phyloP scores from a whole-genome alignment of 2,113 vertebrate species.

The Gnathonemus longibarbis region DNA sequence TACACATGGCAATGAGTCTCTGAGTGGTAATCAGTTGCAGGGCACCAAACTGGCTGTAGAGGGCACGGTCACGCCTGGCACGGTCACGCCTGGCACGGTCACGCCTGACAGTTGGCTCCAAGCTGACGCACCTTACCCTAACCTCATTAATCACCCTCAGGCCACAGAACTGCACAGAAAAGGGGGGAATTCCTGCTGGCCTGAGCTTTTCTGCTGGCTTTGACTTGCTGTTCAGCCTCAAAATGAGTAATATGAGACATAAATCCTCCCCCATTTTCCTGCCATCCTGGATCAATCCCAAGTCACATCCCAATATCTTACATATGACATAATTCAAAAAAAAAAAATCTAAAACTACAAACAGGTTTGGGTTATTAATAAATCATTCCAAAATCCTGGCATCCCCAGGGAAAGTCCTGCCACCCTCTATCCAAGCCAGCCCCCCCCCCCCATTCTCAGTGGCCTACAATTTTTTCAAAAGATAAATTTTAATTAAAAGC shows the following conservation, averaged over 20 bases:
- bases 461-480: background rate
- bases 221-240: constrained; percentile 1
- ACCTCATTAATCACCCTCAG: background rate
- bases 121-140: background rate
- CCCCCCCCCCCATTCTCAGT: background rate
- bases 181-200: background rate
- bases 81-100: background rate
- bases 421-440: background rate
- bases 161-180: background rate
- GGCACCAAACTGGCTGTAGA: background rate
- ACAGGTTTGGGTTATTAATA: background rate
- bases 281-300: background rate
- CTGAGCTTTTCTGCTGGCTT: background rate
- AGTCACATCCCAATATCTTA: background rate
- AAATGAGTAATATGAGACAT: background rate
- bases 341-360: background rate
- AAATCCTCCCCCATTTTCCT: background rate
- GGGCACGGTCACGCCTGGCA: background rate
- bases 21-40: background rate
- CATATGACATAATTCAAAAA: background rate
- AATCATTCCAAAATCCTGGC: background rate
- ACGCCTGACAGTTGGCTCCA: background rate
- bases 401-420: background rate
- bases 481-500: constrained; percentile 2
- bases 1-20: background rate